Evolutionary conservation across 2,113 vertebrate genomes (phyloP), one percentile per base, ranked within the genome.

Genomic region (Otolemur garnettii): DNA sequence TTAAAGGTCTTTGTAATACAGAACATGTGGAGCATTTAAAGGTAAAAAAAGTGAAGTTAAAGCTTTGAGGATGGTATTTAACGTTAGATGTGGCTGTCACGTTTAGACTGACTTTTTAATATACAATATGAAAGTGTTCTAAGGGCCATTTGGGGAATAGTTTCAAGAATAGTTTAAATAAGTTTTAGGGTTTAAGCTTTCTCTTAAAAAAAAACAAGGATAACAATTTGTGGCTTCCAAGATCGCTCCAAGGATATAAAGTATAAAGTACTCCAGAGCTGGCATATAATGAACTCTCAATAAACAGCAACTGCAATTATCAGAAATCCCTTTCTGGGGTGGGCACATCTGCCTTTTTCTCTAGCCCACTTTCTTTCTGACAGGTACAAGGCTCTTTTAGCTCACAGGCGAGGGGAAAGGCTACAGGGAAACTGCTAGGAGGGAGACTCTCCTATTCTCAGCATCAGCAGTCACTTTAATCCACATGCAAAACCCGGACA

Each of bases 1-100:
- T 93, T 92, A 95, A 30, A 53, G 38, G 0, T 64, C 38, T 85
- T 77, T 71, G 19, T 92, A 12, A 81, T 86, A 55, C 82, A 93
- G 33, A 91, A 7, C n/a, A 87, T 64, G 87, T 78, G 13, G 35
- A 64, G 19, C 79, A 62, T 55, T 0, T 66, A 78, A 82, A 75
- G 5, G 24, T 78, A 59, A 78, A 83, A 83, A 57, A 84, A 69
- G 15, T 22, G 14, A 66, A 30, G 14, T 12, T 55, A 86, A 93
- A 91, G 1, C 8, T 84, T 91, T 11, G 35, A 82, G 77, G 66
- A 55, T 74, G 30, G 15, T 53, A 1, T 82, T 72, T 95, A 85
- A 87, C 33, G 77, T 78, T 62, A 59, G 24, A 42, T 33, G 38
- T 84, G 14, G 45, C 3, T 79, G 2, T 35, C 74, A 17, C 38